Conservation (phyloP, 2,113 vertebrate species). For the Sceloporus undulatus region DNA sequence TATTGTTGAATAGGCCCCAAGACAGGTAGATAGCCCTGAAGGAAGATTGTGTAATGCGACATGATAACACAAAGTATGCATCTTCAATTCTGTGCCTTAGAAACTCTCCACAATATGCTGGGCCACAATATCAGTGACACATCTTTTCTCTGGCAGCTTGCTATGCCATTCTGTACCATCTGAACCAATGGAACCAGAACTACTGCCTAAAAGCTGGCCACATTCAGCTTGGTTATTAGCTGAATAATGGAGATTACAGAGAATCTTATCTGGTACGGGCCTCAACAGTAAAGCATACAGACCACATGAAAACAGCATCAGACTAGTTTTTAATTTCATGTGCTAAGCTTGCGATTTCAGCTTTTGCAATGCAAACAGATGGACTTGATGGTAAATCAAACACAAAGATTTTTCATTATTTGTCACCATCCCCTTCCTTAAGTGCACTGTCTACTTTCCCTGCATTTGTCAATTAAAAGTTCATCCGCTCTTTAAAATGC, state of each 20-base stretch:
- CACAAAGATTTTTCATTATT: background rate
- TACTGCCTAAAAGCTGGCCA: background rate
- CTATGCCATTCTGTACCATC: background rate
- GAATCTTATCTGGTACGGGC: background rate
- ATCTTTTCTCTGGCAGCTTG: background rate
- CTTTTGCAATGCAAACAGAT: background rate
- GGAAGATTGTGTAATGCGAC: background rate
- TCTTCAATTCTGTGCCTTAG: background rate
- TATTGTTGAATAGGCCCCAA: background rate
- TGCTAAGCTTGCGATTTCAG: background rate
- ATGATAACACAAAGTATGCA: conserved; percentile 1
- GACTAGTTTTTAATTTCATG: background rate
- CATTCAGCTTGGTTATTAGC: background rate
- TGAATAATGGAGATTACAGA: background rate
- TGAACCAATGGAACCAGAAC: background rate
- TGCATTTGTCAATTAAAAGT: background rate
- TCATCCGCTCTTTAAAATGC: background rate
- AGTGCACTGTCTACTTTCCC: too few species aligned
- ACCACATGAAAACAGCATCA: background rate
- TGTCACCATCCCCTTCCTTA: background rate
- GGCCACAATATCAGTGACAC: background rate
- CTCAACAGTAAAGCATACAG: background rate
- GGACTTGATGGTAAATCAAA: background rate
- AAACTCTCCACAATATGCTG: background rate
- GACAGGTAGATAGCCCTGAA: background rate